Conservation (phyloP, 2,113 vertebrate genomes). For the Callipepla californica region DNA sequence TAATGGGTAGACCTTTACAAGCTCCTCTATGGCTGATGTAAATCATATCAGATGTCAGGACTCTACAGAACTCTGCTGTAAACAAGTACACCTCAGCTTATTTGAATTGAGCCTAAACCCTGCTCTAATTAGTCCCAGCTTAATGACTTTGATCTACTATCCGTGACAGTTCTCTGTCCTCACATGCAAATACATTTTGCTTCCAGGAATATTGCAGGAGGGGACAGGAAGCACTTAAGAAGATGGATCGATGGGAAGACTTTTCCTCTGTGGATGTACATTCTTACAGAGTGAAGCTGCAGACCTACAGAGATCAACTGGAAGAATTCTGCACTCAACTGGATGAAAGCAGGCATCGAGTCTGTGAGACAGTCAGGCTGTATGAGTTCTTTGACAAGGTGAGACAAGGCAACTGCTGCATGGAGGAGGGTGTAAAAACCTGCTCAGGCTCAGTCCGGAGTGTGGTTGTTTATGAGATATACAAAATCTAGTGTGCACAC, state of each 20-base stretch:
- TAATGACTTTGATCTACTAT: neutral
- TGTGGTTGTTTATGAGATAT: neutral
- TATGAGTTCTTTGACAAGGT: conserved; percentile 86
- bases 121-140: neutral
- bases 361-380: conserved; percentile 78
- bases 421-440: neutral
- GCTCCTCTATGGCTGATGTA: neutral
- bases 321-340: conserved; percentile 78
- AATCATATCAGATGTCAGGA: neutral
- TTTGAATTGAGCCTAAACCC: neutral
- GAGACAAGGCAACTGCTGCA: neutral
- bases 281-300: conserved; percentile 73
- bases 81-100: neutral
- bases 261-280: conserved; percentile 72
- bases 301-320: conserved; percentile 72
- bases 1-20: neutral
- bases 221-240: conserved; percentile 79
- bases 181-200: neutral
- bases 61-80: neutral
- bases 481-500: neutral
- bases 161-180: neutral
- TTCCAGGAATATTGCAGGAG: conserved; percentile 80
- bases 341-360: conserved; percentile 72
- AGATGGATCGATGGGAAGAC: conserved; percentile 78
- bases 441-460: neutral